Base-by-base conservation (phyloP, 2,797 vertebrate species). In the Tapera naevia region DNA sequence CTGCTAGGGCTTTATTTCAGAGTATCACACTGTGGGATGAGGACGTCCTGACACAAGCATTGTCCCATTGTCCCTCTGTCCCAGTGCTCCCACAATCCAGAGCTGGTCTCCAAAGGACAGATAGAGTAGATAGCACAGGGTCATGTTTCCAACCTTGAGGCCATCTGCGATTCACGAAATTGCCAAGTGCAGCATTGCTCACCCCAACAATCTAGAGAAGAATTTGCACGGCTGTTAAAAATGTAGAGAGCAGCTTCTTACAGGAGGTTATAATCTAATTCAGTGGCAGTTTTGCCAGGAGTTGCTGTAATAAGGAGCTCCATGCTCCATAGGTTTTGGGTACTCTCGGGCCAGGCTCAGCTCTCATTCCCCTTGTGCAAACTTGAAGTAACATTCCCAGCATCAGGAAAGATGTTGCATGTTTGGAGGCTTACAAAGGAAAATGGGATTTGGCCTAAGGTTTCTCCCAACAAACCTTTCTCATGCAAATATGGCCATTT, bases 391-490 rank as follows among this genome's bases (percentile, higher is more conserved):
- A 39, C 8, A 0, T 43, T 73, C 81, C 79, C 0, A 0, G 48
- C 17, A 28, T 50, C 56, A 25, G 46, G 9, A 48, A 72, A 60
- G 85, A 48, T 33, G 85, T 85, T 64, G 79, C 32, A 1, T 15
- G 50, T 76, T 89, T 41, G 21, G 78, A 71, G 39, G 16, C 32
- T 89, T 14, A 4, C 15, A 35, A 80, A 67, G 13, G 57, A 72
- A 64, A 87, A 51, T 4, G 60, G 57, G 82, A 46, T 89, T 80
- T 86, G 75, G 33, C 75, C 75, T 17, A 80, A 56, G 75, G 74
- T 89, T 86, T 65, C 80, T 86, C 78, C 86, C 84, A 65, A 28
- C 58, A 45, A 91, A 75, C 54, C 11, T 90, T 88, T 84, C 86
- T 89, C 69, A 73, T 76, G 87, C 87, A 85, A 92, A 96, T 85